Conservation (phyloP, 2,888 invertebrate species). For the Lycaena phlaeas region DNA sequence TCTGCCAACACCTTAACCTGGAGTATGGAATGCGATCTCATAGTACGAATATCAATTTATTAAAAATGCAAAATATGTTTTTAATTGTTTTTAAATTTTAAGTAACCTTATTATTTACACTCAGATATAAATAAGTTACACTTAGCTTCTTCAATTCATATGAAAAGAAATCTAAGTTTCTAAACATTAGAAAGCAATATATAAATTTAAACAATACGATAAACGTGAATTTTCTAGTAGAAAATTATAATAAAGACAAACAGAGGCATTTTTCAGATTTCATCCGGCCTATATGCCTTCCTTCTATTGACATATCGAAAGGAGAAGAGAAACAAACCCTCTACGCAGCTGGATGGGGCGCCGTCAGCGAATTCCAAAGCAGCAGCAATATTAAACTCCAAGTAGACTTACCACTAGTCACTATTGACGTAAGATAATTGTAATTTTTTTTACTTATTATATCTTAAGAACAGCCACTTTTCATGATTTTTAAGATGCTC, state of each 20-base stretch:
- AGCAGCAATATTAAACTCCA: constrained; percentile 33
- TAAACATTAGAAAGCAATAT: no score
- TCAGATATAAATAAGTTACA: no score
- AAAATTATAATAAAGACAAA: neutral
- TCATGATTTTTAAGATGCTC: no score
- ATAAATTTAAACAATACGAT: neutral
- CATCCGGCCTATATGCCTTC: constrained; percentile 23
- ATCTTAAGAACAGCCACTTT: no score
- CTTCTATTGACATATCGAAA: constrained; percentile 19
- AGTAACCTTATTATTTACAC: no score
- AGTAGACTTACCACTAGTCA: constrained; percentile 28
- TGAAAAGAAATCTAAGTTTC: no score
- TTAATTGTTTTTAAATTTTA: no score
- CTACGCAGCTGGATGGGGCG: constrained; percentile 30
- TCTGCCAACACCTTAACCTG: no score
- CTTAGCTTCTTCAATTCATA: no score
- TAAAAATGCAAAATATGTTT: no score
- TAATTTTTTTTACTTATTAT: neutral
- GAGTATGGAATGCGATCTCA: no score
- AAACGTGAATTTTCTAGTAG: neutral
- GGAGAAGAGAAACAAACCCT: constrained; percentile 10
- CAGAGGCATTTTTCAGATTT: neutral
- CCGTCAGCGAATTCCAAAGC: constrained; percentile 36
- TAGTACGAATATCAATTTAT: no score
- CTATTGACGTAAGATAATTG: constrained; percentile 20